phyloP scores from a whole-genome alignment of 2,888 invertebrate genomes.

The Drosophila antonietae region DNA sequence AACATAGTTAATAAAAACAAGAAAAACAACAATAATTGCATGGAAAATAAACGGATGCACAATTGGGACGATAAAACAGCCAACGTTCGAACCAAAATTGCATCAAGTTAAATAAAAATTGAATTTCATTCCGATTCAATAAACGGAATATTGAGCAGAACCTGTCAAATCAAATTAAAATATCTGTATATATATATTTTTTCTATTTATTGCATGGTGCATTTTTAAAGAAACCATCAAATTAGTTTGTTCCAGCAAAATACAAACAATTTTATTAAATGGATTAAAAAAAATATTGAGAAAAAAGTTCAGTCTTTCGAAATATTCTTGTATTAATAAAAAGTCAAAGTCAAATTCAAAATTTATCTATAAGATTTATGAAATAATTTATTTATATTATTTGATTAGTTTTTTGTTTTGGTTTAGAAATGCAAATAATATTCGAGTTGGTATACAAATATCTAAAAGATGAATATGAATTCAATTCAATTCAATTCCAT shows the following conservation, averaged over 20 bases:
- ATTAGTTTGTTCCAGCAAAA: neutral
- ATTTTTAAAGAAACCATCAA: neutral
- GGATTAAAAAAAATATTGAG: no score
- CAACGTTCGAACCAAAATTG: constrained; percentile 13
- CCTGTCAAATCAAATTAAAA: neutral
- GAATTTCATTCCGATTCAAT: constrained; percentile 33
- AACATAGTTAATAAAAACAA: neutral
- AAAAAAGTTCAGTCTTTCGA: no score
- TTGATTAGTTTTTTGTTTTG: no score
- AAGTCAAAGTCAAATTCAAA: no score
- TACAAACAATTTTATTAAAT: no score
- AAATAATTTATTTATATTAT: no score
- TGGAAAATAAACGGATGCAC: constrained; percentile 38
- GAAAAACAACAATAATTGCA: constrained; percentile 30
- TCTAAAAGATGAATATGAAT: no score
- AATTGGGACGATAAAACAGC: constrained; percentile 23
- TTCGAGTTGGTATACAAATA: no score
- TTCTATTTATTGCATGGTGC: neutral
- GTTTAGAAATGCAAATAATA: no score
- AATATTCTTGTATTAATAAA: no score
- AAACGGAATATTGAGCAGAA: constrained; percentile 46
- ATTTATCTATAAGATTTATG: no score
- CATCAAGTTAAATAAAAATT: constrained; percentile 33
- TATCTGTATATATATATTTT: neutral
- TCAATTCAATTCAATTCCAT: no score